Percentiles rank a stretch among this genome's conserved stretches.
These are phyloP conservation scores for Diprion similis DNA, from an alignment of 1,140 invertebrate species.

Conservation along the genomic window DNA sequence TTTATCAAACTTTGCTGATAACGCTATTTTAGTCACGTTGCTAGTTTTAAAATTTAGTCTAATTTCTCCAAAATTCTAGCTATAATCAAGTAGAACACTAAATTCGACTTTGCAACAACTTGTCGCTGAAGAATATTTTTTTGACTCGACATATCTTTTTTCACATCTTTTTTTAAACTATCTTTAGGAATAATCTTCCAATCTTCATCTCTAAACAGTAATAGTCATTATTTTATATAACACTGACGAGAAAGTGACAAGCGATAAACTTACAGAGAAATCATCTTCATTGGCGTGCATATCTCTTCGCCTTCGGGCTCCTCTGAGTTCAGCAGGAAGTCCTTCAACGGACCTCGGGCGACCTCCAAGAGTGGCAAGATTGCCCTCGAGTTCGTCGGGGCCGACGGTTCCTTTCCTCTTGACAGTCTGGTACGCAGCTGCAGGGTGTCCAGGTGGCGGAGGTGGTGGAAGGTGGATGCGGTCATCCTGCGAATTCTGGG, in stretches of 20 bases:
- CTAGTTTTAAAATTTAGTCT: too few species aligned
- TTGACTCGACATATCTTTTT: too few species aligned
- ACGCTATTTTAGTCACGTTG: too few species aligned
- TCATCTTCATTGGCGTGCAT: conserved; percentile 32
- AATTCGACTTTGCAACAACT: too few species aligned
- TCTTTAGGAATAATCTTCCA: background rate
- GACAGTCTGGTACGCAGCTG: conserved; percentile 77
- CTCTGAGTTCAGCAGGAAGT: conserved; percentile 73
- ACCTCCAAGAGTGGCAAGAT: conserved; percentile 81
- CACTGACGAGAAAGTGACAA: background rate
- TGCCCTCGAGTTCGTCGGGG: conserved; percentile 75
- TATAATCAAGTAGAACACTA: too few species aligned
- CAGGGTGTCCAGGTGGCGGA: conserved; percentile 77
- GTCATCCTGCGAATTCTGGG: conserved; percentile 70
- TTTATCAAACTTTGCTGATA: too few species aligned
- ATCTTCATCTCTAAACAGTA: background rate
- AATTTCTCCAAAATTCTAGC: too few species aligned
- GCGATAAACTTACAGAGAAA: conserved; percentile 43
- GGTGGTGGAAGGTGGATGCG: conserved; percentile 81
- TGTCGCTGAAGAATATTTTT: too few species aligned
- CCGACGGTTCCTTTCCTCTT: conserved; percentile 78
- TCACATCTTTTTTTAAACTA: too few species aligned
- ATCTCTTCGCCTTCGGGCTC: conserved; percentile 69
- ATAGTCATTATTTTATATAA: background rate
- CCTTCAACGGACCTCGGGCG: conserved; percentile 83